These are phyloP conservation scores for Drosophila quinaria DNA, from an alignment of 2,888 invertebrate genomes.

Conservation along the genomic window DNA sequence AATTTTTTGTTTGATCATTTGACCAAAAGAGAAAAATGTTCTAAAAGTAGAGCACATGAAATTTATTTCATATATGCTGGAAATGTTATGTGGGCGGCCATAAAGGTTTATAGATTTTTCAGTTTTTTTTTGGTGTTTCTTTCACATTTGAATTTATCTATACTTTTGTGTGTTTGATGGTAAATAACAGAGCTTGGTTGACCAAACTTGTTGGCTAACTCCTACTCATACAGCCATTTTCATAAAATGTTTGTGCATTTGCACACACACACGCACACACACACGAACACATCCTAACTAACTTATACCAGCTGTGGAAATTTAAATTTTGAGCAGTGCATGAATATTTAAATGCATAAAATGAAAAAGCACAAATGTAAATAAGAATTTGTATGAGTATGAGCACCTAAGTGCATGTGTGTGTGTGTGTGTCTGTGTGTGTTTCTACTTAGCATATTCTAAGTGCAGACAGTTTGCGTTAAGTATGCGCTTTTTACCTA, in stretches of 20 bases:
- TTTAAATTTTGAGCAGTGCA: slow-evolving; percentile 73
- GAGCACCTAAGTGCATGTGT: neutral
- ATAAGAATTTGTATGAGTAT: slow-evolving; percentile 25
- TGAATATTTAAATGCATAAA: slow-evolving; percentile 76
- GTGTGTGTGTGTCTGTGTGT: neutral
- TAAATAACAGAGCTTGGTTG: slow-evolving; percentile 51
- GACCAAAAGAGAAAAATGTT: slow-evolving; percentile 20
- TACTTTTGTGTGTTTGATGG: slow-evolving; percentile 33
- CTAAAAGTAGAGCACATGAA: slow-evolving; percentile 11
- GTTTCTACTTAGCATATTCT: slow-evolving; percentile 36
- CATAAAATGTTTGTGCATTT: slow-evolving; percentile 49
- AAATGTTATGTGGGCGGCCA: slow-evolving; percentile 23
- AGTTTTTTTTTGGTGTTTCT: slow-evolving; percentile 4
- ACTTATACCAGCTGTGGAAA: slow-evolving; percentile 42
- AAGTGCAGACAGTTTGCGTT: slow-evolving; percentile 47
- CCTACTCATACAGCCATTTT: slow-evolving; percentile 30
- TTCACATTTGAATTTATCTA: slow-evolving; percentile 11
- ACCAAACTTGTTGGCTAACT: slow-evolving; percentile 35
- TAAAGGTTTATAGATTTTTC: slow-evolving; percentile 16
- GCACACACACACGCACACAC: neutral
- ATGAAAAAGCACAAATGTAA: slow-evolving; percentile 74
- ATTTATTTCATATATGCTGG: slow-evolving; percentile 39
- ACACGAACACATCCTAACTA: slow-evolving; percentile 12
- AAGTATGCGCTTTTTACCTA: slow-evolving; percentile 45
- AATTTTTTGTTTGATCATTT: slow-evolving; percentile 12